Evolutionary conservation across 2,888 invertebrate species (phyloP).

Genomic region (Conops quadrifasciatus): DNA sequence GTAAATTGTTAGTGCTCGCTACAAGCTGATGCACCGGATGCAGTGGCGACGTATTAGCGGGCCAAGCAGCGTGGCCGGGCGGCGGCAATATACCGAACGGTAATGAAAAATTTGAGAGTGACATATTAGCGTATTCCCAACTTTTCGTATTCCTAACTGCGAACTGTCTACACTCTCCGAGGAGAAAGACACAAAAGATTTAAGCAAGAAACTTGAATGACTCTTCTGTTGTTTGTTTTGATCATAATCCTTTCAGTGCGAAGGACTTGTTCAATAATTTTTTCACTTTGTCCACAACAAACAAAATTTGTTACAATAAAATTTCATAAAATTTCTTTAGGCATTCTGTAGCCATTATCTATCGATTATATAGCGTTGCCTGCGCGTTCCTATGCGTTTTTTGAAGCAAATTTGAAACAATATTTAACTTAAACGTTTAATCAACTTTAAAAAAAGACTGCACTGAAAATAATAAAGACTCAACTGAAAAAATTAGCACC

Average conservation of each 20-base stretch:
- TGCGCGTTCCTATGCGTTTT: too few relatives aligned
- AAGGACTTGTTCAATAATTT: too few relatives aligned
- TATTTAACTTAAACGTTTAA: too few relatives aligned
- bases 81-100: slow-evolving; percentile 61
- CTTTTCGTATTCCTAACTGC: not conserved
- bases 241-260: too few relatives aligned
- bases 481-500: not conserved
- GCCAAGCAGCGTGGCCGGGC: slow-evolving; percentile 54
- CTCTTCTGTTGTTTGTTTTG: too few relatives aligned
- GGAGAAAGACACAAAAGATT: too few relatives aligned
- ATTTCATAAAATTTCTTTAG: too few relatives aligned
- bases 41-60: slow-evolving; percentile 60
- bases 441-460: not conserved
- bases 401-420: not conserved
- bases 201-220: too few relatives aligned
- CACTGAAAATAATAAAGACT: not conserved
- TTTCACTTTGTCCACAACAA: too few relatives aligned
- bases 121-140: slow-evolving; percentile 52
- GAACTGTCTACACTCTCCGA: not conserved
- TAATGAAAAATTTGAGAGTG: slow-evolving; percentile 63
- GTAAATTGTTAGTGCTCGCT: slow-evolving; percentile 63
- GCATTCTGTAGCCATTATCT: too few relatives aligned
- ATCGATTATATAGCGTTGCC: too few relatives aligned
- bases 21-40: slow-evolving; percentile 63
- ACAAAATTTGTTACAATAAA: too few relatives aligned